These are phyloP conservation scores for Colius striatus DNA, from an alignment of 2,113 vertebrate genomes.

Conservation along the genomic window DNA sequence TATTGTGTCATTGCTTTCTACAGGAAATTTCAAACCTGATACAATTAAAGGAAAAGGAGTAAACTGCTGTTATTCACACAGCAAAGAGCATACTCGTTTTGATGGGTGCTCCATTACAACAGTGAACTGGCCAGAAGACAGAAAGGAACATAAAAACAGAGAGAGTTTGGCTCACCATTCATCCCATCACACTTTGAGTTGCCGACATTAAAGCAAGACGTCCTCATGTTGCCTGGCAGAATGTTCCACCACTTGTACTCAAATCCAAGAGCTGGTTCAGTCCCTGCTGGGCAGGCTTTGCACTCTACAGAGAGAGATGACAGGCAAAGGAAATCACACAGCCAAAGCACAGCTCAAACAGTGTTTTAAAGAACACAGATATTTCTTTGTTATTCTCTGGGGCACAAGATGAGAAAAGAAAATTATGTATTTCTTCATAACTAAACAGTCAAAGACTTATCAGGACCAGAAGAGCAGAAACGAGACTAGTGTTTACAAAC, in stretches of 20 bases:
- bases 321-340: background rate
- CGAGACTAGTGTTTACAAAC: background rate
- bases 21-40: background rate
- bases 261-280: conserved; percentile 89
- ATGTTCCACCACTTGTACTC: conserved; percentile 99
- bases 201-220: conserved; percentile 95
- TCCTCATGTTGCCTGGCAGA: conserved; percentile 94
- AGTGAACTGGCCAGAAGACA: background rate
- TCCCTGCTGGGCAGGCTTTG: conserved; percentile 89
- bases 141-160: background rate
- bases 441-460: background rate
- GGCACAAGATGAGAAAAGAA: background rate
- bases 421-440: background rate
- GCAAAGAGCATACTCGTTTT: background rate
- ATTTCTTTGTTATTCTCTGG: background rate
- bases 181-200: conserved; percentile 95
- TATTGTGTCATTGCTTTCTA: background rate
- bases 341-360: background rate
- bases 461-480: background rate
- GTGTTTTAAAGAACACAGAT: background rate
- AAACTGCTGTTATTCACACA: background rate
- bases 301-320: conserved; percentile 78
- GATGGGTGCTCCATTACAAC: background rate
- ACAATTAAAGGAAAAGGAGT: background rate
- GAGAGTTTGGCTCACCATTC: conserved; percentile 85